Evolutionary conservation across 1,140 invertebrate genomes (phyloP).

Genomic region (Monomorium pharaonis): DNA sequence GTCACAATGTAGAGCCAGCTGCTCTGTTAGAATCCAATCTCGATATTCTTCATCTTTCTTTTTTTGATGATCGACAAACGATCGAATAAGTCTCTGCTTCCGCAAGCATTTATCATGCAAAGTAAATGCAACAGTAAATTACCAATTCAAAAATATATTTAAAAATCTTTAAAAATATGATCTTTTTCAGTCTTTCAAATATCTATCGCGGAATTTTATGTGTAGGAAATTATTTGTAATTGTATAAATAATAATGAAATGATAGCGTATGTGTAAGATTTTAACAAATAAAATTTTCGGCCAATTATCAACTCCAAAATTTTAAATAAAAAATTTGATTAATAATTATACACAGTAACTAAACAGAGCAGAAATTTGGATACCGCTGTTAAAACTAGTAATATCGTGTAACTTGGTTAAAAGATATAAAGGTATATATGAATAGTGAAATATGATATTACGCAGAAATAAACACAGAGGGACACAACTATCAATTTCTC

Average conservation of each 20-base stretch:
- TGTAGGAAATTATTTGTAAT: not conserved
- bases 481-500: not conserved
- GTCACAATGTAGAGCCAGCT: conserved; percentile 42
- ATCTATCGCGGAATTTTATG: not conserved
- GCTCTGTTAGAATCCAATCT: conserved; percentile 42
- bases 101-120: conserved; percentile 3
- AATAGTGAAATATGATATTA: not conserved
- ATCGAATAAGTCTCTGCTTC: conserved; percentile 5
- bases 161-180: not conserved
- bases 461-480: not conserved
- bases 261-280: too few relatives aligned
- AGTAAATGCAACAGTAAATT: not conserved
- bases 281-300: not conserved
- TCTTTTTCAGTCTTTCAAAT: not conserved
- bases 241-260: not conserved
- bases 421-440: not conserved
- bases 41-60: conserved; percentile 47
- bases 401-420: not conserved
- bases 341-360: not conserved
- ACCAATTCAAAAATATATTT: not conserved
- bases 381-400: not conserved
- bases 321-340: not conserved
- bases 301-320: not conserved
- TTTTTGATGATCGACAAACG: conserved; percentile 36
- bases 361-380: not conserved